Base-by-base conservation (phyloP, 2,113 vertebrate genomes). In the Dissostichus mawsoni region DNA sequence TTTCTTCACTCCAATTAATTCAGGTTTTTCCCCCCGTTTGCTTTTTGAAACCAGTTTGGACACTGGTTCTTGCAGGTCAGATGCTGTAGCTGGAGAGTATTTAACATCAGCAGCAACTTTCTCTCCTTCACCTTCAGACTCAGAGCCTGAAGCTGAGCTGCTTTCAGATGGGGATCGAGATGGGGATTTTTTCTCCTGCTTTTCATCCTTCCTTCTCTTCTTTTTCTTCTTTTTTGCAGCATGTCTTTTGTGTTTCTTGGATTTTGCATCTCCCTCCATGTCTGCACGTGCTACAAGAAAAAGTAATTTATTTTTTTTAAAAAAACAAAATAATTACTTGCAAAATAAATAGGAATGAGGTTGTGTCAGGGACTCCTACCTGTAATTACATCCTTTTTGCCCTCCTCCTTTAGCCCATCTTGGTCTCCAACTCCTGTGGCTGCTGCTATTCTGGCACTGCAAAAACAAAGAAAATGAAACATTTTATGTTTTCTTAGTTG, bases 191-290 rank as follows among this genome's bases (percentile, higher is more conserved):
- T 92, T 94, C 53, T 85, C 93, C 56, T 93, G 92, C 75, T 94
- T 94, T 81, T 94, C 94, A 58, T 95, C 94, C 63, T 94, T 95
- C 80, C 90, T 94, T 71, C 9, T 94, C 74, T 93, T 95, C 83
- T 95, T 96, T 61, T 94, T 96, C 86, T 95, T 96, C 87, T 95
- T 96, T 77, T 95, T 96, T 8, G 88, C 88, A 44, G 85, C 75
- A 64, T 93, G 94, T 70, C 80, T 94, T 91, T 94, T 96, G 78
- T 93, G 90, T 84, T 95, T 96, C 88, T 93, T 96, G 20, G 90
- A 90, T 87, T 94, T 96, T 45, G 77, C 51, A 59, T 95, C 94
- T 47, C 74, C 92, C 12, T 94, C 92, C 4, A 55, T 78, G 16
- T 90, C 91, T 36, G 52, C 47, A 25, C 69, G 69, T 87, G 90